These are phyloP conservation scores for Dipodomys ordii DNA, from an alignment of 2,113 vertebrate genomes.

Conservation along the genomic window DNA sequence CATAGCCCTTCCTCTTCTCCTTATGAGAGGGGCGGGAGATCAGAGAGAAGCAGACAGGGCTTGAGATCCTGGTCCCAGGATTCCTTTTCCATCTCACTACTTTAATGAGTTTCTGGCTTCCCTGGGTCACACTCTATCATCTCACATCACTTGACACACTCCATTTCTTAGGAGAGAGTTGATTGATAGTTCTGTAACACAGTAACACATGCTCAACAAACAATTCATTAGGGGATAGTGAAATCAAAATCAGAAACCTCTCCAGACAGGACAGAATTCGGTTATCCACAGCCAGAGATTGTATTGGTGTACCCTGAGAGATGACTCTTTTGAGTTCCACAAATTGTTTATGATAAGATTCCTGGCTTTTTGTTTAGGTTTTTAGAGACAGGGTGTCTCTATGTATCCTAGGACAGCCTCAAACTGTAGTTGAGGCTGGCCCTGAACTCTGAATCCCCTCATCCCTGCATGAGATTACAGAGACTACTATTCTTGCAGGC, in stretches of 20 bases:
- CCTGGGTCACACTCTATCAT: background rate
- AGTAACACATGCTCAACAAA: background rate
- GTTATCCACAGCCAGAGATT: background rate
- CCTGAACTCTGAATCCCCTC: too few species aligned
- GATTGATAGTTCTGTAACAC: background rate
- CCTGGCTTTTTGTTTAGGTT: too few species aligned
- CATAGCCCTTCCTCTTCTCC: conserved; percentile 77
- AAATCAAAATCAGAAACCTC: background rate
- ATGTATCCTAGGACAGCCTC: too few species aligned
- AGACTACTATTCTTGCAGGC: too few species aligned
- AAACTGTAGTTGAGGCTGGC: too few species aligned
- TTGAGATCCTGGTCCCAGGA: background rate
- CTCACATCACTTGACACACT: background rate
- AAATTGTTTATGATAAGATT: too few species aligned
- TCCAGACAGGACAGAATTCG: conserved; percentile 5
- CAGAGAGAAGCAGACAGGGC: background rate
- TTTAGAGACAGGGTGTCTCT: too few species aligned
- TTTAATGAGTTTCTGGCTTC: conserved; percentile 32
- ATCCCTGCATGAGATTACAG: too few species aligned
- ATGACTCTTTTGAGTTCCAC: too few species aligned
- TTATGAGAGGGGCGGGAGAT: conserved; percentile 19
- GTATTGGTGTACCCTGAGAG: too few species aligned
- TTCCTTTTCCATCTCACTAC: background rate
- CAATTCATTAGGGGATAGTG: background rate
- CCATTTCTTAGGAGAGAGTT: background rate